These are phyloP conservation scores for Erannis defoliaria DNA, from an alignment of 2,888 invertebrate species.

Conservation along the genomic window DNA sequence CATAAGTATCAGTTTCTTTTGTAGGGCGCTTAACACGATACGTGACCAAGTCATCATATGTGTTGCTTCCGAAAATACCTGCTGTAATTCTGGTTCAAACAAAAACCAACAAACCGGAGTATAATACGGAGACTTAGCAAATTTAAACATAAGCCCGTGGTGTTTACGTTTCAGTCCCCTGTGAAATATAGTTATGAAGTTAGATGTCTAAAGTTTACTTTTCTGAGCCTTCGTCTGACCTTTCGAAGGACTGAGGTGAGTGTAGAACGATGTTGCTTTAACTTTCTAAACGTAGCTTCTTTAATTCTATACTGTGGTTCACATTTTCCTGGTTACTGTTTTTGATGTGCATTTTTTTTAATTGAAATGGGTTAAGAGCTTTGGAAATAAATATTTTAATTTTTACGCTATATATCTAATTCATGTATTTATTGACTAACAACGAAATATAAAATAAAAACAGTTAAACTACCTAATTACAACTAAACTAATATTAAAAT, in stretches of 20 bases:
- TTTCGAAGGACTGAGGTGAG: constrained; percentile 1
- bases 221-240: constrained; percentile 7
- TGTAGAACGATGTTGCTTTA: neutral
- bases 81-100: neutral
- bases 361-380: too few relatives aligned
- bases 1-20: too few relatives aligned
- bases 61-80: neutral
- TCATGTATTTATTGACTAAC: too few relatives aligned
- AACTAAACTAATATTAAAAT: too few relatives aligned
- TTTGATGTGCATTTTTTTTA: too few relatives aligned
- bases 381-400: too few relatives aligned
- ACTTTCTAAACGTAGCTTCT: neutral
- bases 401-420: too few relatives aligned
- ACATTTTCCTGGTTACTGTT: neutral
- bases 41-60: too few relatives aligned
- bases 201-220: constrained; percentile 12
- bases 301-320: neutral
- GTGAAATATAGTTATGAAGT: constrained; percentile 13
- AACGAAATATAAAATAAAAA: too few relatives aligned
- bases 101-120: neutral
- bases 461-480: too few relatives aligned
- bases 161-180: constrained; percentile 13
- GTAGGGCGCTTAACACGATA: neutral
- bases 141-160: constrained; percentile 11
- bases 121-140: constrained; percentile 6